Percentiles rank a stretch among this genome's conserved stretches.
phyloP scores from a whole-genome alignment of 2,113 vertebrate species.

The Aptenodytes patagonicus region DNA sequence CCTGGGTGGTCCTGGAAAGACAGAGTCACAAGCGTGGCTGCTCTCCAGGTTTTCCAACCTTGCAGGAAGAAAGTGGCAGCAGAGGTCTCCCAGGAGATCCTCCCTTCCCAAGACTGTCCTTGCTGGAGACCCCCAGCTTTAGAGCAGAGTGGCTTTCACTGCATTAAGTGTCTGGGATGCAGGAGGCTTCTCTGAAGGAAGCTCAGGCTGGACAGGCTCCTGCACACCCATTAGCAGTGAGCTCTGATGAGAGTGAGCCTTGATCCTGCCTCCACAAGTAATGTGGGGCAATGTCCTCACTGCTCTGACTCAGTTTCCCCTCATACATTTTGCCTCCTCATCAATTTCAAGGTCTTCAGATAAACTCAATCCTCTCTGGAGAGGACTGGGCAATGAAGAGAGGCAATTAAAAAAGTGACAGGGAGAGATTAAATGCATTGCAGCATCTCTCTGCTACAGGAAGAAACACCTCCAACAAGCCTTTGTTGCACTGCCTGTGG shows the following conservation, averaged over 20 bases:
- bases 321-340: background rate
- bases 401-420: background rate
- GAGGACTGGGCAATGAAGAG: background rate
- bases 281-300: fast-evolving
- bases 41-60: background rate
- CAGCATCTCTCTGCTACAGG: background rate
- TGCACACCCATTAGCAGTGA: background rate
- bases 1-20: background rate
- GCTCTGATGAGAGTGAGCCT: background rate
- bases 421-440: background rate
- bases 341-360: background rate
- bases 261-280: background rate
- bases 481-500: background rate
- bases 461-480: background rate
- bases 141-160: background rate
- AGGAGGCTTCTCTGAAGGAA: background rate
- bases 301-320: background rate
- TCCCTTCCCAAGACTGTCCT: background rate
- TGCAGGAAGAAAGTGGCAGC: background rate
- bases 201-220: background rate
- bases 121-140: background rate
- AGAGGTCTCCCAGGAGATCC: background rate
- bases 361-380: background rate
- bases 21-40: background rate
- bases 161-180: background rate